phyloP scores from a whole-genome alignment of 92 coral and sea anemone genomes.

The Epizoanthus fatuus region DNA sequence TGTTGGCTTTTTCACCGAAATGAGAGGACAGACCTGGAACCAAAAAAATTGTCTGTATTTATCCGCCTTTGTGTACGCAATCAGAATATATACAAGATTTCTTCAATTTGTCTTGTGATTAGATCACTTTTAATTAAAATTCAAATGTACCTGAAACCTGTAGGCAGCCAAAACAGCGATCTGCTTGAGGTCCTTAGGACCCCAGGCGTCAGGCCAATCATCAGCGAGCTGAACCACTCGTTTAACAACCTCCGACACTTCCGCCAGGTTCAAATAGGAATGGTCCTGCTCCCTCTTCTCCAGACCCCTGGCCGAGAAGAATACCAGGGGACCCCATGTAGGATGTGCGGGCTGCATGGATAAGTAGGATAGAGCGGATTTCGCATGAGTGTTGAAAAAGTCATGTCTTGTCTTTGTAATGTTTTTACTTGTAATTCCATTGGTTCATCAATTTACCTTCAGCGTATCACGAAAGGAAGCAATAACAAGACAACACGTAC shows the following conservation, averaged over 20 bases:
- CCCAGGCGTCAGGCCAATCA: slow-evolving; percentile 86
- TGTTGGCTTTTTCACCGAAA: too few species aligned
- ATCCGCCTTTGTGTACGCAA: too few species aligned
- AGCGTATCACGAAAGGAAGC: too few species aligned
- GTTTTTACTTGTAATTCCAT: too few species aligned
- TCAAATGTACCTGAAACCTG: slow-evolving; percentile 61
- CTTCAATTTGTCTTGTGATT: not conserved
- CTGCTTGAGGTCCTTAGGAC: slow-evolving; percentile 66
- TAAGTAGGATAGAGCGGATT: too few species aligned
- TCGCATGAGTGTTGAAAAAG: too few species aligned
- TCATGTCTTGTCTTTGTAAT: too few species aligned
- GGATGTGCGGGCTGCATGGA: slow-evolving; percentile 72
- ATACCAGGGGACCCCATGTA: slow-evolving; percentile 73
- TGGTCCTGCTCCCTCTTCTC: slow-evolving; percentile 78
- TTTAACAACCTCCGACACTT: slow-evolving; percentile 81
- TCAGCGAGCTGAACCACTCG: slow-evolving; percentile 77
- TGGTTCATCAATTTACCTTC: too few species aligned
- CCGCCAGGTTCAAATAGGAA: slow-evolving; percentile 79
- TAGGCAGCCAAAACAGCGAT: slow-evolving; percentile 85
- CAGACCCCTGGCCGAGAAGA: slow-evolving; percentile 80
- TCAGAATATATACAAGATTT: not conserved
- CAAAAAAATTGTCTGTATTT: too few species aligned
- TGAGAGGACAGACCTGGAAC: too few species aligned
- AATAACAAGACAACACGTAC: too few species aligned
- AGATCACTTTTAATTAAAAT: not conserved